Percentiles rank a stretch among this genome's conserved stretches.
Conservation (phyloP, 2,797 vertebrate species). For the Anisognathus igniventris region DNA sequence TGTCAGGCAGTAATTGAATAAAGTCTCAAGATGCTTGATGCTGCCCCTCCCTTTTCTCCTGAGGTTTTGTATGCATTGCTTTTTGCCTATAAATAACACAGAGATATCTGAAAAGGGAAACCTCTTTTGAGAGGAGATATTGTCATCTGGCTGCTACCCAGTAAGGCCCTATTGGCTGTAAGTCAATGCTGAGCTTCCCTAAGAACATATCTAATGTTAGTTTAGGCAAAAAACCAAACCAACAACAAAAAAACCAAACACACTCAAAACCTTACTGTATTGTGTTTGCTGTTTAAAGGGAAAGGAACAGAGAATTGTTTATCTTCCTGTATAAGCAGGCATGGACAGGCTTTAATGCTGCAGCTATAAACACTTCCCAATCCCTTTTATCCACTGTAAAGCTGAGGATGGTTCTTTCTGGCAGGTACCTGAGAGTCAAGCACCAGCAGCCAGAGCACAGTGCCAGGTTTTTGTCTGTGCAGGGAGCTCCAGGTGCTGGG, state of each 20-base stretch:
- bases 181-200: neutral
- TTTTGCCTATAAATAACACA: conserved; percentile 33
- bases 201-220: neutral
- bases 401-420: neutral
- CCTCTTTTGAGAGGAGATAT: neutral
- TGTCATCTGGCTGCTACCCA: neutral
- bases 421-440: neutral
- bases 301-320: neutral
- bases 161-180: neutral
- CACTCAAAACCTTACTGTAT: neutral
- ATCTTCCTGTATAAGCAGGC: neutral
- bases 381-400: neutral
- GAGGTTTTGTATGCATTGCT: neutral
- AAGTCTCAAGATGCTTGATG: neutral
- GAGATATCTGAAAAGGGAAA: conserved; percentile 13
- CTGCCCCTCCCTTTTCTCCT: neutral
- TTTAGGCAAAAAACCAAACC: neutral
- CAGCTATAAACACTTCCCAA: neutral
- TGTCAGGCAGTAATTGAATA: neutral
- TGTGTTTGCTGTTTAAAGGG: neutral
- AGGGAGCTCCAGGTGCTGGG: neutral
- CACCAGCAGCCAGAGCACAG: neutral
- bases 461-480: neutral
- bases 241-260: neutral
- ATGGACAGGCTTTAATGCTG: neutral